A percentile compares a stretch with the other conserved stretches of the same genome.
Evolutionary conservation across 2,113 vertebrate genomes (phyloP).

Genomic region (Numenius arquata): DNA sequence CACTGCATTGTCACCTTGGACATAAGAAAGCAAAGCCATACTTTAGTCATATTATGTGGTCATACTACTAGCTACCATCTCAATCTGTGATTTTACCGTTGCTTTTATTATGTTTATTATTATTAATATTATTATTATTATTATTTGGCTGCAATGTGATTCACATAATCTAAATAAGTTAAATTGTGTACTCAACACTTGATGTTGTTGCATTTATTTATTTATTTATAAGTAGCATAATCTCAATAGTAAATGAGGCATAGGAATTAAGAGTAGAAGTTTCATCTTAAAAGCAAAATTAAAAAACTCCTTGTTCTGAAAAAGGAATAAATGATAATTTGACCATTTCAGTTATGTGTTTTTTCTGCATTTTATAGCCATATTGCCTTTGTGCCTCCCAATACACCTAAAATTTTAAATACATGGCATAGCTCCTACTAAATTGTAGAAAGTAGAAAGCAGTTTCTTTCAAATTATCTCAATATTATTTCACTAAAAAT

Average conservation of each 20-base stretch:
- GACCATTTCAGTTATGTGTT: constrained; percentile 1
- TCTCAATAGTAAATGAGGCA: constrained; percentile 46
- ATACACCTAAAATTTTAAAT: constrained; percentile 31
- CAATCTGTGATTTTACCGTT: constrained; percentile 48
- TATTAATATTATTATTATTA: constrained; percentile 10
- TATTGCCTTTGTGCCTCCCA: constrained; percentile 69
- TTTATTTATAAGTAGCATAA: constrained; percentile 52
- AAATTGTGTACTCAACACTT: constrained; percentile 51
- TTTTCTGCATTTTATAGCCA: constrained; percentile 52
- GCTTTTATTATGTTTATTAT: constrained; percentile 27
- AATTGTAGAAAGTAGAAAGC: constrained; percentile 21
- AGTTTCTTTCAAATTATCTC: constrained; percentile 13
- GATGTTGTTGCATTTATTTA: constrained; percentile 56
- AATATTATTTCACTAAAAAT: constrained; percentile 41
- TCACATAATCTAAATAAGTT: constrained; percentile 63
- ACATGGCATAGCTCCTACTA: constrained; percentile 26
- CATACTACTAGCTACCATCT: constrained; percentile 44
- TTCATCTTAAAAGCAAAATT: constrained; percentile 7
- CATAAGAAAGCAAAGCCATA: constrained; percentile 59
- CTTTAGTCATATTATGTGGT: constrained; percentile 22
- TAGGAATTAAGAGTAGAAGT: constrained; percentile 58
- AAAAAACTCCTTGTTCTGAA: constrained; percentile 40
- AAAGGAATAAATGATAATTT: constrained; percentile 18
- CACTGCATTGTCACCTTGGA: constrained; percentile 26
- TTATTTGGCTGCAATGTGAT: constrained; percentile 66